These are phyloP conservation scores for Lacerta viridis DNA, from an alignment of 2,797 vertebrate genomes.

Conservation along the genomic window DNA sequence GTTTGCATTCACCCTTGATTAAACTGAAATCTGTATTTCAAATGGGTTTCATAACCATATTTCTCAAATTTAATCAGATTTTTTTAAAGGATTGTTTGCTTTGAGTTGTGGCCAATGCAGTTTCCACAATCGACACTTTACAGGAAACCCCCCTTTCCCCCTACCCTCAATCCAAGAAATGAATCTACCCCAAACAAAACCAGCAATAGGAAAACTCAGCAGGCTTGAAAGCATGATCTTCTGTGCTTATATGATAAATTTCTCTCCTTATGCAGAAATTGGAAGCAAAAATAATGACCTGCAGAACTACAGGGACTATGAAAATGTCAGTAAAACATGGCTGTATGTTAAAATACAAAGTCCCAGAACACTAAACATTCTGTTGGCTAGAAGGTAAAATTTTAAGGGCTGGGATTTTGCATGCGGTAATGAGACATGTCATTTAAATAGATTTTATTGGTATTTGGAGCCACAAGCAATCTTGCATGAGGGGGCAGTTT, in stretches of 20 bases:
- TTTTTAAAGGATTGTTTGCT: not conserved
- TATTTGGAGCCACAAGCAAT: conserved; percentile 43
- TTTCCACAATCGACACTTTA: not conserved
- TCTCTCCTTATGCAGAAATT: conserved; percentile 15
- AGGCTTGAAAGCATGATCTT: not conserved
- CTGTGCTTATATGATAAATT: conserved; percentile 14
- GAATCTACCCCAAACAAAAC: not conserved
- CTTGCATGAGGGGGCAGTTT: conserved; percentile 35
- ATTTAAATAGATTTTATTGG: conserved; percentile 52
- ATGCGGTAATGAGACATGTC: conserved; percentile 47
- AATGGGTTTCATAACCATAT: not conserved
- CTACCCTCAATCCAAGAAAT: conserved; percentile 25
- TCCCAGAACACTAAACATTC: conserved; percentile 11
- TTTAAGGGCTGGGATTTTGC: conserved; percentile 40
- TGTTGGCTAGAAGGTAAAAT: conserved; percentile 44
- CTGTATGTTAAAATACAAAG: conserved; percentile 11
- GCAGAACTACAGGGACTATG: conserved; percentile 26
- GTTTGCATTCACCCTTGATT: not conserved
- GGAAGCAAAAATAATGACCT: conserved; percentile 26
- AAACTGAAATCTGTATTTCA: not conserved
- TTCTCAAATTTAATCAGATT: not conserved
- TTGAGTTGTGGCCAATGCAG: not conserved
- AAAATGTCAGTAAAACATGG: conserved; percentile 31
- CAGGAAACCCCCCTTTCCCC: not conserved
- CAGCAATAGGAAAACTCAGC: not conserved